Conservation (phyloP, 2,113 vertebrate species). For the Podiceps cristatus region DNA sequence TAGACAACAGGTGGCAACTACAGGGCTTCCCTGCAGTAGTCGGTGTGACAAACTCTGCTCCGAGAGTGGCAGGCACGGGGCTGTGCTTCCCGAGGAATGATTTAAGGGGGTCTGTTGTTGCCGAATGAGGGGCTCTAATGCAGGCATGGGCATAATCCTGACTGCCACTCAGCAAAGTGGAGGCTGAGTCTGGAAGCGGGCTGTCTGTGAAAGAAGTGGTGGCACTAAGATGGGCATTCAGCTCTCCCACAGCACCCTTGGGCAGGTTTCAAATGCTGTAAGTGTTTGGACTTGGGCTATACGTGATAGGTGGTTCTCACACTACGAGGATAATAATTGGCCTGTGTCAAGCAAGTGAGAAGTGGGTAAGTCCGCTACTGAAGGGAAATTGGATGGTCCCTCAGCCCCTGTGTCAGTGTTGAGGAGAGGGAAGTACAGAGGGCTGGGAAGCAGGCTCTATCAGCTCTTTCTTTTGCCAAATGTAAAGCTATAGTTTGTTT, state of each 20-base stretch:
- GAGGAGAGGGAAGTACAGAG: not conserved
- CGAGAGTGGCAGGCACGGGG: accelerated
- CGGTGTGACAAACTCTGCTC: not conserved
- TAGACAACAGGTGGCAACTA: not conserved
- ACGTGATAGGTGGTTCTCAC: not conserved
- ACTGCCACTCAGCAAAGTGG: not conserved
- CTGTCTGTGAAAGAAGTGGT: not conserved
- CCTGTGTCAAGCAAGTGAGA: not conserved
- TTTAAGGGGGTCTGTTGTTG: not conserved
- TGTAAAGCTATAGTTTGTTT: not conserved
- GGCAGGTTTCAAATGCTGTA: not conserved
- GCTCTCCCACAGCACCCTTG: not conserved
- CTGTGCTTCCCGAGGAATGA: not conserved
- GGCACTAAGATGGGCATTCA: not conserved
- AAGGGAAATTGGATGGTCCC: not conserved
- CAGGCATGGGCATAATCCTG: not conserved
- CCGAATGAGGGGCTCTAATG: not conserved
- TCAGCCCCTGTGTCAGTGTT: not conserved
- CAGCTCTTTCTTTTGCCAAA: not conserved
- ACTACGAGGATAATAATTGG: not conserved
- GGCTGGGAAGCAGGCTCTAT: not conserved
- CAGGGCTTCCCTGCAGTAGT: not conserved
- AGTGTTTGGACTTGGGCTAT: not conserved
- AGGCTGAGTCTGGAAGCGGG: not conserved
- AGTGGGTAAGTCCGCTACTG: not conserved